Percentiles rank a stretch among this genome's conserved stretches.
These are phyloP conservation scores for Zoanthus solanderi DNA, from an alignment of 92 coral and sea anemone species.

Conservation along the genomic window DNA sequence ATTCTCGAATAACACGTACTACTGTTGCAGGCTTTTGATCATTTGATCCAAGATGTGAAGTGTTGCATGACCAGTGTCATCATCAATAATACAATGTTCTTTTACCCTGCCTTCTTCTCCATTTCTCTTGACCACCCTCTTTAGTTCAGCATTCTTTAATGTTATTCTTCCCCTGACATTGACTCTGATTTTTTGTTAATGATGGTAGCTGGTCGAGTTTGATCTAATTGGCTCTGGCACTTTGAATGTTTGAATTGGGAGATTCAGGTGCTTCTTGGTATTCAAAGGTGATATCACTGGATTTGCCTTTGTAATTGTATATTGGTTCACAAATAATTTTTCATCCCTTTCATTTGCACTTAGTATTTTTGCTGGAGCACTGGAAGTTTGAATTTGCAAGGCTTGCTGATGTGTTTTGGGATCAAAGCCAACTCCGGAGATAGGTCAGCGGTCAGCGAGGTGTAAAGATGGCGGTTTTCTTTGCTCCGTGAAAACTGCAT, in stretches of 20 bases:
- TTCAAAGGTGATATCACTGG: constrained; percentile 44
- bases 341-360: constrained; percentile 43
- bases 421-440: constrained; percentile 61
- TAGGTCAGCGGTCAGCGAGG: too few species aligned
- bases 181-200: constrained; percentile 51
- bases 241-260: constrained; percentile 9
- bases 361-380: constrained; percentile 46
- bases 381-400: constrained; percentile 39
- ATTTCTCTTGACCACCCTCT: constrained; percentile 48
- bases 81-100: constrained; percentile 67
- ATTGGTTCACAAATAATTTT: constrained; percentile 22
- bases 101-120: constrained; percentile 48
- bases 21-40: constrained; percentile 45
- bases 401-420: constrained; percentile 51
- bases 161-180: constrained; percentile 55
- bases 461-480: too few species aligned
- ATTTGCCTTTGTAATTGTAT: constrained; percentile 35
- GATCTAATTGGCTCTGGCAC: constrained; percentile 13
- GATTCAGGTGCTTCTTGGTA: constrained; percentile 28
- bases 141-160: constrained; percentile 46
- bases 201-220: constrained; percentile 40
- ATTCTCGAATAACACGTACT: too few species aligned
- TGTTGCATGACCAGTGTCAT: constrained; percentile 64
- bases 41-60: constrained; percentile 66
- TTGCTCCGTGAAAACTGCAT: too few species aligned